These are phyloP conservation scores for Crossaster papposus DNA, from an alignment of 53 echinoderm and acorn worm genomes.

Conservation along the genomic window DNA sequence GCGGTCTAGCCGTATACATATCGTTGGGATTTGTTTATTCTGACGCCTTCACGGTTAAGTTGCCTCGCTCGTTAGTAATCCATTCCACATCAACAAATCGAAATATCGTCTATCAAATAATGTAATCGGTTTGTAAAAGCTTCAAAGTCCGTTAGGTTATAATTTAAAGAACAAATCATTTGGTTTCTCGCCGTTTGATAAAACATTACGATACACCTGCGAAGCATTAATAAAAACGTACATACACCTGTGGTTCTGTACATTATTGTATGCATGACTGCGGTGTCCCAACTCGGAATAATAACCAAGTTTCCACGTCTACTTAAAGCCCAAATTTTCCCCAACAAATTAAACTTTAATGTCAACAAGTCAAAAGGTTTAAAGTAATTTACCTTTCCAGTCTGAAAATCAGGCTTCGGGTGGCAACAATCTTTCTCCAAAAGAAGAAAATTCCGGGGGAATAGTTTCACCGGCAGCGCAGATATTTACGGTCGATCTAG, in stretches of 20 bases:
- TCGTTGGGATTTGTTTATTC: slow-evolving; percentile 1
- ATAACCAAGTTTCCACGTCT: neutral
- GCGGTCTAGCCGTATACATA: slow-evolving; percentile 8
- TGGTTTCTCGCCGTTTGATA: neutral
- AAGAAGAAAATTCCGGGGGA: neutral
- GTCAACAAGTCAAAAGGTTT: neutral
- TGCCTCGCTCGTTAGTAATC: neutral
- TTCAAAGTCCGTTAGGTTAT: slow-evolving; percentile 17
- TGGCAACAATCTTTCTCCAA: neutral
- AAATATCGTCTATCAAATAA: slow-evolving; percentile 45
- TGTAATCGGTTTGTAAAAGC: slow-evolving; percentile 22
- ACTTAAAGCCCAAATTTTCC: neutral
- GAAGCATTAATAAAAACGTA: neutral
- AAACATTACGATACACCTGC: neutral
- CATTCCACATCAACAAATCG: slow-evolving; percentile 26
- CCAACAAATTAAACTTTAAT: neutral
- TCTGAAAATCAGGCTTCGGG: neutral
- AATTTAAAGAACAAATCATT: neutral
- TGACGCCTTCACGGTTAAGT: neutral
- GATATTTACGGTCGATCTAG: neutral
- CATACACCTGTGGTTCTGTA: neutral
- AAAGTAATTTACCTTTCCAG: neutral
- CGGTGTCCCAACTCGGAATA: neutral
- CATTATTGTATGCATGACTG: neutral
- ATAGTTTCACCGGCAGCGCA: neutral